A percentile compares a stretch with the other conserved stretches of the same genome.
Evolutionary conservation across 2,113 vertebrate genomes (phyloP).

Genomic region (Thalassoma bifasciatum): DNA sequence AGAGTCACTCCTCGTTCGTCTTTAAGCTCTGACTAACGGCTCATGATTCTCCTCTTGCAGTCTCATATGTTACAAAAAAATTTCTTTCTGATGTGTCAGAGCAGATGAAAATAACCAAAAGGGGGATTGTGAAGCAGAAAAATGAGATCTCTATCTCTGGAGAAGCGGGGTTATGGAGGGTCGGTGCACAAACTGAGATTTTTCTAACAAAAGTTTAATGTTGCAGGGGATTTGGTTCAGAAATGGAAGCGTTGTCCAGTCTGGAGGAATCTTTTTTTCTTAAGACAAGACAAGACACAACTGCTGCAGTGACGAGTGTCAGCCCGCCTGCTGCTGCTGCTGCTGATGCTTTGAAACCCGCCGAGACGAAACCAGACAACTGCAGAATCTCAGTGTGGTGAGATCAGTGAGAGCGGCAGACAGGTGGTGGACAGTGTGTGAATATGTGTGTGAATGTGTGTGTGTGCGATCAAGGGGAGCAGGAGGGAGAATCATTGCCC

Average conservation of each 20-base stretch:
- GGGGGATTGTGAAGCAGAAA: slow-evolving; percentile 25
- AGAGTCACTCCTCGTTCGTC: slow-evolving; percentile 41
- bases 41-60: slow-evolving; percentile 50
- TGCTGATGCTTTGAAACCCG: slow-evolving; percentile 50
- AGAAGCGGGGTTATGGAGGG: no score
- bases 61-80: slow-evolving; percentile 50
- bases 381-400: slow-evolving; percentile 45
- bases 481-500: slow-evolving; percentile 47
- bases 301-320: slow-evolving; percentile 44
- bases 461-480: slow-evolving; percentile 50
- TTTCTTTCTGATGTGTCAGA: slow-evolving; percentile 44
- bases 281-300: slow-evolving; percentile 48
- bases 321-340: slow-evolving; percentile 46
- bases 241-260: slow-evolving; percentile 42
- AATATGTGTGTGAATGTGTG: no score
- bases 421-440: slow-evolving; percentile 58
- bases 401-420: slow-evolving; percentile 67
- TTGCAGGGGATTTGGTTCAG: slow-evolving; percentile 42
- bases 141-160: slow-evolving; percentile 23
- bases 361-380: slow-evolving; percentile 66
- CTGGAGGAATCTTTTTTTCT: slow-evolving; percentile 36
- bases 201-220: slow-evolving; percentile 23
- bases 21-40: slow-evolving; percentile 46
- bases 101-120: slow-evolving; percentile 45
- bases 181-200: slow-evolving; percentile 25